phyloP scores from a whole-genome alignment of 1,140 invertebrate genomes.

The Macrocentrus cingulum region DNA sequence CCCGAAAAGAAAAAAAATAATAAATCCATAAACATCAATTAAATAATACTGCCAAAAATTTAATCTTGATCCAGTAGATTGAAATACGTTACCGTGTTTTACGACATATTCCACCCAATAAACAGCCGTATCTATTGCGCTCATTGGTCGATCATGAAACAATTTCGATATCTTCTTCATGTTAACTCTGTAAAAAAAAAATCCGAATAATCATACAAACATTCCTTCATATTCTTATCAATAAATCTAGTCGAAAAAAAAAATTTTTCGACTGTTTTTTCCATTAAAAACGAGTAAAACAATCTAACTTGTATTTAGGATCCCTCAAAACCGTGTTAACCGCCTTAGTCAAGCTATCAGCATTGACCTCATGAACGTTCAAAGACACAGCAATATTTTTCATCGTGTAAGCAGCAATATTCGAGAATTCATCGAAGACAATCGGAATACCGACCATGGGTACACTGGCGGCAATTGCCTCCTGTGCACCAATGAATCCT shows the following conservation, averaged over 20 bases:
- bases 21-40: slow-evolving; percentile 42
- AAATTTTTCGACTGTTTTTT: too few relatives aligned
- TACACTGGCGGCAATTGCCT: slow-evolving; percentile 73
- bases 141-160: slow-evolving; percentile 33
- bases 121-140: slow-evolving; percentile 57
- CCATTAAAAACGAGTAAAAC: too few relatives aligned
- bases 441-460: slow-evolving; percentile 74
- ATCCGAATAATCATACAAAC: too few relatives aligned
- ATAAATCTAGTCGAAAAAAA: not conserved
- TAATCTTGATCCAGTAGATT: slow-evolving; percentile 35
- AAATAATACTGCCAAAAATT: slow-evolving; percentile 41
- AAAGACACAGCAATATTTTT: slow-evolving; percentile 43
- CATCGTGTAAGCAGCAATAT: slow-evolving; percentile 45
- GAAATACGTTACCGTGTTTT: slow-evolving; percentile 45
- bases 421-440: slow-evolving; percentile 69
- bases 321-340: slow-evolving; percentile 41
- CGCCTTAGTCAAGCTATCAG: slow-evolving; percentile 38
- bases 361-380: slow-evolving; percentile 38
- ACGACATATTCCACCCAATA: slow-evolving; percentile 63
- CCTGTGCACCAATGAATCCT: slow-evolving; percentile 72
- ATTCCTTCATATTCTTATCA: too few relatives aligned
- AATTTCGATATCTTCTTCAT: slow-evolving; percentile 13
- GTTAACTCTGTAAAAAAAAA: slow-evolving; percentile 17
- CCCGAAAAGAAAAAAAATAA: slow-evolving; percentile 5
- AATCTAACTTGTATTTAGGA: slow-evolving; percentile 38